These are phyloP conservation scores for Argyrosomus regius DNA, from an alignment of 2,797 vertebrate species.

Conservation along the genomic window DNA sequence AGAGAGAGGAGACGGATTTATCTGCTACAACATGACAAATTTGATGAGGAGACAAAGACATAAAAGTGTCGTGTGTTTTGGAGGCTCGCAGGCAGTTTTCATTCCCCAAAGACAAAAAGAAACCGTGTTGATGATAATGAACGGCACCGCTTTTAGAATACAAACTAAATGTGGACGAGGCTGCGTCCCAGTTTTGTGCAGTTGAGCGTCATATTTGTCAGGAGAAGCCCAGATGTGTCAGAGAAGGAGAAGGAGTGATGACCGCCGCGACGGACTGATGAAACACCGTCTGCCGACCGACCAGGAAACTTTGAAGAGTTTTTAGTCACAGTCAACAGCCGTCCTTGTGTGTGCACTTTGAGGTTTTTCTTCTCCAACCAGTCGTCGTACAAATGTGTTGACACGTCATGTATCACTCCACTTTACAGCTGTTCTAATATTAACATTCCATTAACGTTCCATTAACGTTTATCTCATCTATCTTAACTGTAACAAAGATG, in stretches of 20 bases:
- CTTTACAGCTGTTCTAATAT: too few relatives aligned
- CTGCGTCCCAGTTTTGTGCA: conserved; percentile 50
- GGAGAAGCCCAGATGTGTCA: conserved; percentile 51
- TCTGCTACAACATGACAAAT: conserved; percentile 30
- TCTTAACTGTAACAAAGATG: too few relatives aligned
- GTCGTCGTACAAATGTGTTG: too few relatives aligned
- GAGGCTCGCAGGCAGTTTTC: conserved; percentile 26
- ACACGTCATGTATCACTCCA: too few relatives aligned
- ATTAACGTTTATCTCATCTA: too few relatives aligned
- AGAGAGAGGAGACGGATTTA: conserved; percentile 5
- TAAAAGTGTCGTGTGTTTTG: conserved; percentile 37
- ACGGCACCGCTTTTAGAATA: conserved; percentile 20
- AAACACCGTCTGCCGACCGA: background rate
- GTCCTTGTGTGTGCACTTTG: too few relatives aligned
- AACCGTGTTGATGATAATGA: conserved; percentile 22
- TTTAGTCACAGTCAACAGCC: too few relatives aligned
- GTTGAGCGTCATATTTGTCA: conserved; percentile 32
- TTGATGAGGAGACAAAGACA: conserved; percentile 38
- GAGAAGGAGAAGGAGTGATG: conserved; percentile 10
- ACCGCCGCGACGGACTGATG: background rate
- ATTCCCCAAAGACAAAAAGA: conserved; percentile 15
- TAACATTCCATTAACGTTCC: too few relatives aligned
- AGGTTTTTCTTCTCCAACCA: too few relatives aligned
- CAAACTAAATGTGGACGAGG: background rate
- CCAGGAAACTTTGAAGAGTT: too few relatives aligned